Evolutionary conservation across 92 coral and sea anemone genomes (phyloP), one percentile per base, ranked within the genome.

Genomic region (Hydrozoanthus gracilis): DNA sequence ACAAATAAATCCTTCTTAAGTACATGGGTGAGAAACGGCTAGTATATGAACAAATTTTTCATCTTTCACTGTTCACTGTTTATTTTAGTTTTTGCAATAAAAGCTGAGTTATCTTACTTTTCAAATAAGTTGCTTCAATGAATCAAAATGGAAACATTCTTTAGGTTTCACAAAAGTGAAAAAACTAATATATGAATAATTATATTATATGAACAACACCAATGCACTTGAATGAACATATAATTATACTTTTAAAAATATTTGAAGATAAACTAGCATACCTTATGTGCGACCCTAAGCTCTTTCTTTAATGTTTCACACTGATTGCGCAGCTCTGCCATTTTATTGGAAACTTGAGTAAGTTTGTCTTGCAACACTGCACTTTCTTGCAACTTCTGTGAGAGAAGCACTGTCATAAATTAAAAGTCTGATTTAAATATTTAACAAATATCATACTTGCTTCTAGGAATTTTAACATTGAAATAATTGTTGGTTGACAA

Each of bases 251-350:
- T 27, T 27, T 27, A 27, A 27, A 27, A 27, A 27, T 27, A 27
- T 27, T 27, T 27, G 39, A 27, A 27, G 39, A 27, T n/a, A 13
- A 61, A 67, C 2, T 50, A 54, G 44, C 0, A 14, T 76, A 95
- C 99, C 99, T 96, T 96, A 47, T 92, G 91, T 45, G 96, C 91
- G 66, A 96, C 82, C 78, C 88, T 96, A 18, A 95, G 92, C 76
- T 96, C 99, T 86, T 93, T 96, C 77, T 96, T 96, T 8, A 96
- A 83, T 49, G 82, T 87, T 44, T 96, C 99, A 83, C 96, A 94
- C 83, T 96, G 98, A 82, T 96, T 96, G 72, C 99, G 88, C 73
- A 92, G 90, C 74, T 96, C 99, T 5, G 96, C 89, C 94, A 96
- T 86, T 87, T 96, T 96, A 17, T 83, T 86, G 85, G 92, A 89